Percentiles rank a stretch among this genome's conserved stretches.
These are phyloP conservation scores for Oryzaephilus surinamensis DNA, from an alignment of 1,140 invertebrate species.

Conservation along the genomic window DNA sequence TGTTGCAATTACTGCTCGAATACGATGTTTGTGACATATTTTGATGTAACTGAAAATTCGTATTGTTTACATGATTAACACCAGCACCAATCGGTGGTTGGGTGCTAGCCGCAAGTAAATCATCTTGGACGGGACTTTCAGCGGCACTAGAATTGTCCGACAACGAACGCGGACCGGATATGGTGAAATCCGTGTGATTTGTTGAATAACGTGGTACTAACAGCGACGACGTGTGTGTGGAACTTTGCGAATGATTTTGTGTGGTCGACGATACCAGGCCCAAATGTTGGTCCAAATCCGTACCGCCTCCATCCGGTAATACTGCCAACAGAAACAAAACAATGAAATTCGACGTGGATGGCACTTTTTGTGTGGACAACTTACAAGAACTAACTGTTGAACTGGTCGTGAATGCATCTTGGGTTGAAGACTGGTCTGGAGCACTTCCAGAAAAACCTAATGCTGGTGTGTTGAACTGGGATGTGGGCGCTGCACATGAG, in stretches of 20 bases:
- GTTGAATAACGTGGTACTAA: conserved; percentile 46
- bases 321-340: conserved; percentile 40
- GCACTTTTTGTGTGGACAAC: conserved; percentile 1
- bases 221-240: conserved; percentile 35
- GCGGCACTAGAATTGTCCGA: conserved; percentile 73
- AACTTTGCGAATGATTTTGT: conserved; percentile 36
- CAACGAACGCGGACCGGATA: conserved; percentile 53
- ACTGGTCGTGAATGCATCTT: conserved; percentile 47
- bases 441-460: conserved; percentile 53
- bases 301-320: conserved; percentile 61
- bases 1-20: conserved; percentile 48
- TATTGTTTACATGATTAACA: conserved; percentile 49
- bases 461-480: conserved; percentile 55
- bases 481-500: conserved; percentile 50
- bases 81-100: conserved; percentile 39
- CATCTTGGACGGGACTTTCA: conserved; percentile 70
- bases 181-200: conserved; percentile 36
- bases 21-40: conserved; percentile 37
- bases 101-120: too few relatives aligned
- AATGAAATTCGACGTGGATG: conserved; percentile 1
- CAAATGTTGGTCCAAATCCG: conserved; percentile 65
- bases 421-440: conserved; percentile 54
- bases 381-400: conserved; percentile 34
- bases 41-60: conserved; percentile 50
- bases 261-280: conserved; percentile 54